Conservation (phyloP, 2,113 vertebrate species). For the Brienomyrus brachyistius region DNA sequence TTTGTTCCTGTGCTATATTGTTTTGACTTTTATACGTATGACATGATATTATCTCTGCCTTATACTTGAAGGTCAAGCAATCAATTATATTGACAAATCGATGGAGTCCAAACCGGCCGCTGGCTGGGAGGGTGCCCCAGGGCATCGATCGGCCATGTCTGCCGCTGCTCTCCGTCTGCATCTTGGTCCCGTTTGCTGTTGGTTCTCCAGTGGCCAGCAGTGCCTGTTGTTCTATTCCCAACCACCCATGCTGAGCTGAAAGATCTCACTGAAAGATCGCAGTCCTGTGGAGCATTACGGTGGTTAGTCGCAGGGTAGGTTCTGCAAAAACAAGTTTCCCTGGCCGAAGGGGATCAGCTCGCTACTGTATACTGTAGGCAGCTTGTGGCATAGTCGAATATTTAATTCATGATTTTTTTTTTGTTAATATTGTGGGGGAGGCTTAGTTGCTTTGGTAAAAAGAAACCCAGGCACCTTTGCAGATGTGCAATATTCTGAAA, state of each 20-base stretch:
- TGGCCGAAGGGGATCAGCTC: background rate
- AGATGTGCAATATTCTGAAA: background rate
- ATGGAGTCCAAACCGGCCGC: conserved; percentile 21
- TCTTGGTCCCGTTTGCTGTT: background rate
- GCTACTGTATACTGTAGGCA: background rate
- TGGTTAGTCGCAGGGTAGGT: background rate
- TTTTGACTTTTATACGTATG: conserved; percentile 9
- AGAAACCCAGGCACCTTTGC: background rate
- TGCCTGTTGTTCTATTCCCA: background rate
- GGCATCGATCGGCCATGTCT: conserved; percentile 27
- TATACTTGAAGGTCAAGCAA: conserved; percentile 44
- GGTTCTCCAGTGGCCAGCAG: background rate
- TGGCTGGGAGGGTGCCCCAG: conserved; percentile 22
- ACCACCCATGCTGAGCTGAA: background rate
- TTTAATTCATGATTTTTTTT: background rate
- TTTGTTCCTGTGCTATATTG: background rate
- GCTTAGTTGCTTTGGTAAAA: background rate
- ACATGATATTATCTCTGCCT: background rate
- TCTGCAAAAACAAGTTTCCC: background rate
- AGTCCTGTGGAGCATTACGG: background rate
- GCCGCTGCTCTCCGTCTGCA: background rate
- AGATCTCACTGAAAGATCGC: background rate
- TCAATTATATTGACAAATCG: conserved; percentile 29
- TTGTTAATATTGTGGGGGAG: background rate
- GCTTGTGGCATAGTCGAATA: background rate